These are phyloP conservation scores for Heliconius nattereri DNA, from an alignment of 1,140 invertebrate species.

Conservation along the genomic window DNA sequence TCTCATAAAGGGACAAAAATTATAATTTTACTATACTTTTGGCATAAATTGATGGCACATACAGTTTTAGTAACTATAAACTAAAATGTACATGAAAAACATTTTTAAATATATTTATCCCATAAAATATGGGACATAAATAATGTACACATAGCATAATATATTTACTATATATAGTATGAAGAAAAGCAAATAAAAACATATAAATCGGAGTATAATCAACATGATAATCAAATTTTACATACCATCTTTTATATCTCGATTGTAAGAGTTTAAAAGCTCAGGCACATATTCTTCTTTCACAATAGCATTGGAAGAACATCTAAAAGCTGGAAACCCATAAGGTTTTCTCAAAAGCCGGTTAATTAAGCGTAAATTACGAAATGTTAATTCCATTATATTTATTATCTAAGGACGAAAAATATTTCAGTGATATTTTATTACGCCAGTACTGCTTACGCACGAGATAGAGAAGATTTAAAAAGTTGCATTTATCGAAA, in stretches of 20 bases:
- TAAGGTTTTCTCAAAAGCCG: constrained; percentile 64
- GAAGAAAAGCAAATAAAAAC: too few species aligned
- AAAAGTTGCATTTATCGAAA: neutral
- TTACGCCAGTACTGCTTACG: neutral
- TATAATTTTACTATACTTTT: too few species aligned
- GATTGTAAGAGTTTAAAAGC: constrained; percentile 60
- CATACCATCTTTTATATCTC: constrained; percentile 65
- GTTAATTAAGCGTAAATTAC: constrained; percentile 54
- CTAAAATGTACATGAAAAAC: too few species aligned
- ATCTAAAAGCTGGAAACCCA: constrained; percentile 47
- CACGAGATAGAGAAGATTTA: constrained; percentile 9
- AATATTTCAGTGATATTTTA: neutral
- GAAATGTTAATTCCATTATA: constrained; percentile 59
- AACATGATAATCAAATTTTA: constrained; percentile 32
- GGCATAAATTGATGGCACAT: too few species aligned
- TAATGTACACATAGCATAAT: neutral
- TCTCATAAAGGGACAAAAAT: too few species aligned
- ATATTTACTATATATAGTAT: too few species aligned
- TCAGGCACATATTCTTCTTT: constrained; percentile 63
- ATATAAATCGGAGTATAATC: neutral
- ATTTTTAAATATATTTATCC: too few species aligned
- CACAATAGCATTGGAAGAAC: constrained; percentile 49
- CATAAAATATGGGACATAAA: too few species aligned
- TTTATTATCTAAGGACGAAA: neutral
- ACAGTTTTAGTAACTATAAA: too few species aligned